Base-by-base conservation (phyloP, 2,797 vertebrate species). In the Myotis vivesi region DNA sequence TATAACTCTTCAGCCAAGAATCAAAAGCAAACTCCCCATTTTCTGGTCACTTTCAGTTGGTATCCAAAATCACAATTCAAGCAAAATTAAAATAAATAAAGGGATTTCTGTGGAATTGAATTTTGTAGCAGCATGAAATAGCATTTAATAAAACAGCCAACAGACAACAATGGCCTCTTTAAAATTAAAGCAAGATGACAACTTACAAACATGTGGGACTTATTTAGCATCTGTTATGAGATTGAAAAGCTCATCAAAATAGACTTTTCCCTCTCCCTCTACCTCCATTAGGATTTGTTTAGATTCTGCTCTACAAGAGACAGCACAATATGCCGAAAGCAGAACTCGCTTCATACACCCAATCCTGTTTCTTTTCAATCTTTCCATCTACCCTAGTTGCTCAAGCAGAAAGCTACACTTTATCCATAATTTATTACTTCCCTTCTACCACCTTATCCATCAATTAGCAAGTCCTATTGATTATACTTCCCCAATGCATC, bases 41-140 rank as follows among this genome's bases (percentile, higher is more conserved):
- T 96, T 94, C 94, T 77, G 85, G 92, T 97, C 93, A 97, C 75
- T 96, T 95, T 90, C 85, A 89, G 44, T 76, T 96, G 90, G 90
- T 83, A 92, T 88, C 44, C 62, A 83, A 95, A 92, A 95, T 93
- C 89, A 92, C 66, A 97, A 92, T 94, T 95, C 91, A 93, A 97
- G 93, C 85, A 96, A 95, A 96, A 94, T 87, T 95, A 94, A 96
- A 97, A 95, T 95, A 96, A 97, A 91, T 95, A 97, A 92, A 94
- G 36, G 88, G 86, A 64, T 96, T 96, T 94, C 75, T 90, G 51
- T 80, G 59, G 87, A 95, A 95, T 94, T 97, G 94, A 95, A 73
- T 75, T 92, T 87, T 90, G 62, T 77, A 94, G 90, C 93, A 94
- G 90, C 90, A 94, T 96, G 75, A 97, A 96, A 95, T 84, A 77